Conservation (phyloP, 2,113 vertebrate species). For the Phrynosoma platyrhinos region DNA sequence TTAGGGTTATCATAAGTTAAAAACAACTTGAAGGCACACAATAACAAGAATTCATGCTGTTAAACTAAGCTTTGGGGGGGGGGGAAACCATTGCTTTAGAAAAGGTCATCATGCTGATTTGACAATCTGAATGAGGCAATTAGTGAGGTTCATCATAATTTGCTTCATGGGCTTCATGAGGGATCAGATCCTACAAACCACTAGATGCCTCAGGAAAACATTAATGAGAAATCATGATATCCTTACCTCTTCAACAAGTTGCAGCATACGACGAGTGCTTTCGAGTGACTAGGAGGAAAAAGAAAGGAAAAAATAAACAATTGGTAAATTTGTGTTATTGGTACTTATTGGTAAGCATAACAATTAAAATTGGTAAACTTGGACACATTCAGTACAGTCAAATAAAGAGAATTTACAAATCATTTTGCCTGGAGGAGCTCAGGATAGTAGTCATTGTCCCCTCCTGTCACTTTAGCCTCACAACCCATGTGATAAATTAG, state of each 20-base stretch:
- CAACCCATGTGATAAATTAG: not conserved
- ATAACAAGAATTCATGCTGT: not conserved
- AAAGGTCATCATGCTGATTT: not conserved
- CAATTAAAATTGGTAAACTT: too few species aligned
- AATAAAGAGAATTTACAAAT: too few species aligned
- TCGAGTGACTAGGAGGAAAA: constrained; percentile 89
- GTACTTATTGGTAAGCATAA: not conserved
- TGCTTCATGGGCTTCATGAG: not conserved
- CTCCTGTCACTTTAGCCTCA: not conserved
- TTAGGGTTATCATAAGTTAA: too few species aligned
- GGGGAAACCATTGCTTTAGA: not conserved
- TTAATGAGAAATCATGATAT: constrained; percentile 11
- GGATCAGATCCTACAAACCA: not conserved
- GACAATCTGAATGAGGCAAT: not conserved
- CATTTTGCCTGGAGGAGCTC: too few species aligned
- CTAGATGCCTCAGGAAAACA: not conserved
- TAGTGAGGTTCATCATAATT: not conserved
- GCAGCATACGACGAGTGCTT: constrained; percentile 98
- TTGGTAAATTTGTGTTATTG: not conserved
- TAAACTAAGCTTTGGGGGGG: not conserved
- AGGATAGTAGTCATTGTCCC: not conserved
- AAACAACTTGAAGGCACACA: not conserved
- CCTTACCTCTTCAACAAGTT: constrained; percentile 99
- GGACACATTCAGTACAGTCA: too few species aligned
- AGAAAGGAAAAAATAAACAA: constrained; percentile 36